Base-by-base conservation (phyloP, 2,113 vertebrate species). In the Gulo gulo region DNA sequence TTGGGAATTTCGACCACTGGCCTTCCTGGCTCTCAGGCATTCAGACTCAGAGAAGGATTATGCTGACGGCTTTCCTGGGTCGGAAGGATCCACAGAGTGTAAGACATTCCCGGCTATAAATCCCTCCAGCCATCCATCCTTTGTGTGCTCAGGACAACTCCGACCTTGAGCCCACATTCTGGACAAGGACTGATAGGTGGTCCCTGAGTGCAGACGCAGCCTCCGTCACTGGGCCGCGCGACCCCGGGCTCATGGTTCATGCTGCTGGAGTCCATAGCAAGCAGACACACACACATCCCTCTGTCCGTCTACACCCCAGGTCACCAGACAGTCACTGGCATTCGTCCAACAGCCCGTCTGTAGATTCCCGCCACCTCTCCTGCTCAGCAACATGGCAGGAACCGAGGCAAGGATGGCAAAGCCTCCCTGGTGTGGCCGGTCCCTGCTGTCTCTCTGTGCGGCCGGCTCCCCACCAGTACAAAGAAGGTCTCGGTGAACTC, bases 121-220 rank as follows among this genome's bases (percentile, higher is more conserved):
- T 26, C 55, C 10, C 13, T 78, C 13, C 11, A 1, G 1, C 45
- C 16, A 1, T 18, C 67, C 18, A 34, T 23, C 55, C 63, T 59
- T 2, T 12, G 23, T 55, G 18, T 52, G 59, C 26, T 45, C 78
- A 69, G 50, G 36, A 55, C n/a, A 42, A 12, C 47, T 42, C 34
- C 45, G 73, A 36, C 55, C n/a, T 6, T 4, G 69, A 69, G 59
- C 23, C 4, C 39, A 4, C 47, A 0, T 15, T 20, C 6, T 21
- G 67, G 36, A 14, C 24, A 13, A 34, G 2, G 16, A 31, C 10
- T 24, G 36, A 4, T 39, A n/a, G 0, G 0, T 0, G 11, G 63
- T 11, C n/a, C 12, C 55, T 14, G 52, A 26, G 4, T 4, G 13
- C 20, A 69, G 36, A 31, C 21, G 20, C 26, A 16, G 20, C 1